Base-by-base conservation (phyloP, 1,140 invertebrate species). In the Drosophila dunni region DNA sequence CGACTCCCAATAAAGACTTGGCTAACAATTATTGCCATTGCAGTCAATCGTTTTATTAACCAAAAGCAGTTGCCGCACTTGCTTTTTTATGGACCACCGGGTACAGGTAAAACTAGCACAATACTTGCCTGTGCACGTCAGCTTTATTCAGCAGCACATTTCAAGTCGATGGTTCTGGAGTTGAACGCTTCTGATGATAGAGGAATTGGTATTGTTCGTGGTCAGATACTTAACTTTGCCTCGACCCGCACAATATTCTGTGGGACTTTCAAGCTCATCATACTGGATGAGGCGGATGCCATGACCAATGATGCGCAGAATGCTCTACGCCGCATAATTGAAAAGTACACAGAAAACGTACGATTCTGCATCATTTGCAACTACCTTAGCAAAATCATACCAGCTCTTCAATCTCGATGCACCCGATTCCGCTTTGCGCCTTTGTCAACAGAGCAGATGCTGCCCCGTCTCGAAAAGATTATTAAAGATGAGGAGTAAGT, bases 281-380 rank as follows among this genome's bases (percentile, higher is more conserved):
- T 99, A 79, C 93, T 99, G 9, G 99, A 99, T 95, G 99, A 99
- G 95, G 99, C 99, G 8, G 99, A 99, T 95, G 98, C 99, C 2
- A 99, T 99, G 99, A 99, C 99, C 3, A 97, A 98, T 92, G 98
- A 99, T 95, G 99, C 99, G 3, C 99, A 99, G 93, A 99, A 99
- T 95, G 98, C 99, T 34, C 93, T 99, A 2, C 94, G 98, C 81
- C 96, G 99, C 95, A 98, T 99, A 80, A 99, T 99, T 92, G 99
- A 99, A 93, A 99, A 99, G 91, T 99, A 98, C 89, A 99, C 99
- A 20, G 98, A 99, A 66, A 99, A 99, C 93, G 97, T 98, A 1
- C 94, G 99, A 29, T 99, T 99, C 92, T 99, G 99, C 91, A 96
- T 99, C 46, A 99, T 99, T 88, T 99, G 98, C 93, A 99, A 99